Base-by-base conservation (phyloP, 1,140 invertebrate species). In the Leptopilina clavipes region DNA sequence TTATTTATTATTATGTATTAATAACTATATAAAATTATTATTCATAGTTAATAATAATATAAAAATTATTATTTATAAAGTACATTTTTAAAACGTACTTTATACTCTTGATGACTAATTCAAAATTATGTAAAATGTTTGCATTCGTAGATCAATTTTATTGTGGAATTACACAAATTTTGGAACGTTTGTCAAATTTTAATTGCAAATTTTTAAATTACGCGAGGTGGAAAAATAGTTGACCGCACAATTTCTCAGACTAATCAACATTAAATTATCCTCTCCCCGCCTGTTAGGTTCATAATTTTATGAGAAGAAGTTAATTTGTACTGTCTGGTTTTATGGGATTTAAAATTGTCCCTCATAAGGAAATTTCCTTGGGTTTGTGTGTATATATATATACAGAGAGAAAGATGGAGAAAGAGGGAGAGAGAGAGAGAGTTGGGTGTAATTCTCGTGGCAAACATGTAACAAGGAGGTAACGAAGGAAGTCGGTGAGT, bases 401-500 rank as follows among this genome's bases (percentile, higher is more conserved):
- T 40, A 40, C 8, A 40, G 3, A 9, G 37, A 40, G 37, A 8
- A 6, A 40, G 25, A 31, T 31, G 25, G 25, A 31, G 37, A 31
- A 1, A 31, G 25, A 31, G 25, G 25, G 25, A 40, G 37, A 40
- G 37, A 9, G 37, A 40, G 9, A 40, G 37, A 40, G 37, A 65
- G 22, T 65, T 65, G 7, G 25, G 25, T 31, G 59, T 5, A 25
- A 65, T 65, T 65, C 25, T 37, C 25, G 22, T 65, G 12, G 59
- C 12, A 65, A 65, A 65, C 59, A 65, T 65, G 59, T 65, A 81
- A 79, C 79, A 79, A 79, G 76, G 54, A 70, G 76, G 77, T 77
- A 79, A 81, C 74, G 78, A 79, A 74, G 77, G 73, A 85, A 84
- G 81, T 85, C 81, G 82, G 79, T 78, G 83, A 85, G 82, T 84